Evolutionary conservation across 2,888 invertebrate genomes (phyloP).

Genomic region (Torymus tubicola): DNA sequence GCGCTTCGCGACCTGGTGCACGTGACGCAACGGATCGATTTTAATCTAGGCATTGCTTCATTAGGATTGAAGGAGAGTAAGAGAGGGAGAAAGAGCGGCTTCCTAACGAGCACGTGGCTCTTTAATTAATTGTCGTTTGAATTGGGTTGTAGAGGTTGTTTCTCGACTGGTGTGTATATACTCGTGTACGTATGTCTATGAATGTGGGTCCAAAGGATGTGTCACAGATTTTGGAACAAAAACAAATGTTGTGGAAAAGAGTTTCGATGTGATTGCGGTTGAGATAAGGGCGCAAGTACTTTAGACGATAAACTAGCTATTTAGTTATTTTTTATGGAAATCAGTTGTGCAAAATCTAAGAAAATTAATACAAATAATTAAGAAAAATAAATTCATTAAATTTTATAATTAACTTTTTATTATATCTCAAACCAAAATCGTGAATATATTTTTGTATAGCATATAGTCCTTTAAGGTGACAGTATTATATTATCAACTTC

Average conservation of each 20-base stretch:
- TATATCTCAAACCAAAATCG: too few species aligned
- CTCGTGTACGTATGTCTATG: neutral
- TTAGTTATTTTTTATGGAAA: too few species aligned
- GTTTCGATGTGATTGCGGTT: too few species aligned
- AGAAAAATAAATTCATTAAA: too few species aligned
- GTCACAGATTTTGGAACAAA: slow-evolving; percentile 18
- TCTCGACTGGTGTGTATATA: too few species aligned
- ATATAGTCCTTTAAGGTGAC: too few species aligned
- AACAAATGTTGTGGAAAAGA: neutral
- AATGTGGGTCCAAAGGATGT: neutral
- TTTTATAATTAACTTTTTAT: too few species aligned
- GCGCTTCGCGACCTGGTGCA: neutral
- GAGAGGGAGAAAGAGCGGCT: neutral
- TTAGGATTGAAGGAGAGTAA: slow-evolving; percentile 18
- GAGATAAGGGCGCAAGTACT: neutral
- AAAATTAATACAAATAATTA: too few species aligned
- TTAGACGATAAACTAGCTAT: too few species aligned
- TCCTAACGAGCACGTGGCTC: slow-evolving; percentile 51
- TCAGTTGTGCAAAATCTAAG: too few species aligned
- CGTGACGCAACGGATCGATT: slow-evolving; percentile 47
- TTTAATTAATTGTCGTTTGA: slow-evolving; percentile 52
- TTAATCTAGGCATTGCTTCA: slow-evolving; percentile 52
- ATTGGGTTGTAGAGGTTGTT: neutral
- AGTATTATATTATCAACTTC: too few species aligned
- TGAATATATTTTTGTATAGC: too few species aligned